A percentile compares a stretch with the other conserved stretches of the same genome.
These are phyloP conservation scores for Dermatemys mawii DNA, from an alignment of 2,113 vertebrate species.

Conservation along the genomic window DNA sequence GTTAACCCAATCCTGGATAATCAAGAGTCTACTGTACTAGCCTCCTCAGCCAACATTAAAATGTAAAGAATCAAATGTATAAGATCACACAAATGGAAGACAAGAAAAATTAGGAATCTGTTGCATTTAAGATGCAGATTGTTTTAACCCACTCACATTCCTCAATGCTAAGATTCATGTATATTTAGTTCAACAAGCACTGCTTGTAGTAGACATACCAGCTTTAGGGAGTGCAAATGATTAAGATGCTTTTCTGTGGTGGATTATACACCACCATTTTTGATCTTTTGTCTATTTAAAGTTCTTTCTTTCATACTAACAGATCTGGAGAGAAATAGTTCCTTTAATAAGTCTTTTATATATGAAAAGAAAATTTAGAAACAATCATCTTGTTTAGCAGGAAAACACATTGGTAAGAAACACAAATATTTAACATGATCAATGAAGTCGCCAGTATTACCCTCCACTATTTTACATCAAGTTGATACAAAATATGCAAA, in stretches of 20 bases:
- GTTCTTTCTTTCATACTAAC: not conserved
- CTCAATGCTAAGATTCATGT: constrained; percentile 34
- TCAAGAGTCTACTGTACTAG: no score
- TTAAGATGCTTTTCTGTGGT: not conserved
- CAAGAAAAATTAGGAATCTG: not conserved
- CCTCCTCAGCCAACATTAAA: not conserved
- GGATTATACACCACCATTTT: not conserved
- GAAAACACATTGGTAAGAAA: no score
- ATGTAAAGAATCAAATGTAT: not conserved
- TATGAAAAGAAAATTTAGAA: constrained; percentile 3
- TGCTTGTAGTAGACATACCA: not conserved
- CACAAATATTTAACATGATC: not conserved
- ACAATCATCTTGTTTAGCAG: no score
- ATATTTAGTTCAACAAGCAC: constrained; percentile 33
- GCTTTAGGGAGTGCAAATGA: constrained; percentile 6
- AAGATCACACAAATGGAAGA: not conserved
- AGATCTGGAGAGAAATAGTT: not conserved
- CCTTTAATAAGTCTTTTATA: not conserved
- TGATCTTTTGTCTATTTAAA: not conserved
- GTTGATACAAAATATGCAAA: not conserved
- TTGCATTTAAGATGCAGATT: constrained; percentile 12
- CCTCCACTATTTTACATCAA: not conserved
- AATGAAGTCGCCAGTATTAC: not conserved
- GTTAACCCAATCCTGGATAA: no score
- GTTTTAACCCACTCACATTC: not conserved